Evolutionary conservation across 2,888 invertebrate genomes (phyloP), one percentile per base, ranked within the genome.

Genomic region (Dicranocentrus wangi): DNA sequence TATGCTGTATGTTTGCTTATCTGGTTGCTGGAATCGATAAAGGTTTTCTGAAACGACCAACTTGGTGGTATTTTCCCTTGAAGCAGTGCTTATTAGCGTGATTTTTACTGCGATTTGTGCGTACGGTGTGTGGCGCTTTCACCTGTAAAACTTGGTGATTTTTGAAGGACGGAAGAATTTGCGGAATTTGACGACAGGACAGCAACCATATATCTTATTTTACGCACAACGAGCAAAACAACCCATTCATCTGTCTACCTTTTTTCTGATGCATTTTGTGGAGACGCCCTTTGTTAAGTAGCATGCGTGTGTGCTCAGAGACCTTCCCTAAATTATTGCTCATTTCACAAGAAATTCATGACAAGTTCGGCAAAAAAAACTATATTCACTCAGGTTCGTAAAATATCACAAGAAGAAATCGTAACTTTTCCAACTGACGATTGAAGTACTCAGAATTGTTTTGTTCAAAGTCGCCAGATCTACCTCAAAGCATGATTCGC

Each of bases 131-230:
- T 72, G 43, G 55, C 60, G 42, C 60, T 43, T 72, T 73, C 42
- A 66, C 69, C 19, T 47, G 43, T 13, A 55, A 19, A n/a, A 60
- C 13, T n/a, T 60, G 3, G 25, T 25, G 8, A 10, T 21, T 47
- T 65, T 75, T 66, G 58, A 66, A 58, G 28, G 28, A 68, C 66
- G 21, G 47, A 78, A 70, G 61, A 63, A 70, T 78, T 70, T 69
- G 70, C 77, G 70, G 69, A 78, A 77, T 77, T 70, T 70, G 70
- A 70, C 70, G 76, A 69, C 77, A 77, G n/a, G 61, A 78, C 78
- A 78, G 65, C 28, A 25, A 53, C 55, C 53, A 71, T 63, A 70
- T 78, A 70, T 78, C 70, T 70, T 77, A 76, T 77, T 77, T 77
- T 51, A 77, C 69, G 32, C 51, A 71, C 39, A 60, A 55, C 25